phyloP scores from a whole-genome alignment of 23 tunicate species.

The Ciona savignyi region DNA sequence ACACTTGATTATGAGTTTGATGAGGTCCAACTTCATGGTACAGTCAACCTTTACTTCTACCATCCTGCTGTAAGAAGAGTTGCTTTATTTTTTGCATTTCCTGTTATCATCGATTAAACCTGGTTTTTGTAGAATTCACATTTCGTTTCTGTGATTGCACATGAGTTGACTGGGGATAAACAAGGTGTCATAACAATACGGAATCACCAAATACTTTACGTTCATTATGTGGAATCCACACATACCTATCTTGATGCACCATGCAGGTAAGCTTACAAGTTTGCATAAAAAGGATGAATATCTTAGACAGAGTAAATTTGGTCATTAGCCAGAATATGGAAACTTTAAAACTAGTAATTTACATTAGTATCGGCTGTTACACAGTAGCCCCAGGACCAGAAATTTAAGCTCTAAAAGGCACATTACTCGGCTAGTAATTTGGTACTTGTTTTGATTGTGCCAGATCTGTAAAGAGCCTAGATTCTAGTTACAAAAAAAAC shows the following conservation, averaged over 20 bases:
- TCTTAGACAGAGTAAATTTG: too few relatives aligned
- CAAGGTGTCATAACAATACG: constrained; percentile 18
- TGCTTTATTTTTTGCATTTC: background rate
- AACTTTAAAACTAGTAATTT: too few relatives aligned
- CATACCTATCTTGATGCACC: constrained; percentile 24
- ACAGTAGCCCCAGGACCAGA: too few relatives aligned
- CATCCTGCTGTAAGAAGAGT: constrained; percentile 14
- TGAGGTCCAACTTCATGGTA: constrained; percentile 18
- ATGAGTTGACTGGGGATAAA: constrained; percentile 24
- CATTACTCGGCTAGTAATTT: too few relatives aligned
- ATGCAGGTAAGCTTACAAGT: constrained; percentile 13
- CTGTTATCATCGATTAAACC: too few relatives aligned
- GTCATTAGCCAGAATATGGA: too few relatives aligned
- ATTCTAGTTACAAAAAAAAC: too few relatives aligned
- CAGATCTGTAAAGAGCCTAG: too few relatives aligned
- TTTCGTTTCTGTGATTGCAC: constrained; percentile 1
- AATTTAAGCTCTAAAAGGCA: too few relatives aligned
- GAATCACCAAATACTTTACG: constrained; percentile 16
- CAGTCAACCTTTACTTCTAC: constrained; percentile 15
- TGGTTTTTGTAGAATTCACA: background rate
- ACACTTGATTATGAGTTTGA: constrained; percentile 16
- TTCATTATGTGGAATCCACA: constrained; percentile 29
- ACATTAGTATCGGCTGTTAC: too few relatives aligned
- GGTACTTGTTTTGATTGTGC: too few relatives aligned
- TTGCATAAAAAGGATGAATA: too few relatives aligned